Conservation (phyloP, 1,140 invertebrate genomes). For the Solen grandis region DNA sequence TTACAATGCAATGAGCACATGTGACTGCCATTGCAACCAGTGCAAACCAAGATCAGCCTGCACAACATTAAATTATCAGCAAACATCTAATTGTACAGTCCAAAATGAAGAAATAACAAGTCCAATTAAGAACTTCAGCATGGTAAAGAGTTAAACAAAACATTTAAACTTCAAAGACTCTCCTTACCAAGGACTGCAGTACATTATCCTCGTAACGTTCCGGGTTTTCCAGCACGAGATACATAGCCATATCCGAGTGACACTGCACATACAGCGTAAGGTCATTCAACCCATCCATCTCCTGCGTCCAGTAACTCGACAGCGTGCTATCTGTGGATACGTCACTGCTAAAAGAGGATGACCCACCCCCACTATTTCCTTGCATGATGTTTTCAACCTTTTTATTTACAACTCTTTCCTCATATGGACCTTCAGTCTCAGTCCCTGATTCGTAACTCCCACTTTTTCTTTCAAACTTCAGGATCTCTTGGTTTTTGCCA, state of each 20-base stretch:
- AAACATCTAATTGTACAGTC: too few relatives aligned
- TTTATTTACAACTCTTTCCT: neutral
- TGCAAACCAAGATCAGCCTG: too few relatives aligned
- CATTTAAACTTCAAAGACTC: too few relatives aligned
- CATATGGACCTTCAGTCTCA: constrained; percentile 29
- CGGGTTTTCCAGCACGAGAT: constrained; percentile 49
- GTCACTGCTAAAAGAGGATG: constrained; percentile 34
- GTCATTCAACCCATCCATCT: constrained; percentile 53
- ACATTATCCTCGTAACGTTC: constrained; percentile 41
- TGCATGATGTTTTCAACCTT: neutral
- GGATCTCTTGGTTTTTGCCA: constrained; percentile 26
- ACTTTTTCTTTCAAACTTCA: constrained; percentile 8
- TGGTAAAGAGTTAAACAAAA: too few relatives aligned
- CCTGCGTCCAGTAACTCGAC: constrained; percentile 47
- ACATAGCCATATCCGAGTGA: constrained; percentile 51
- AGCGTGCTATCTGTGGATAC: constrained; percentile 36
- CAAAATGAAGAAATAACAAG: too few relatives aligned
- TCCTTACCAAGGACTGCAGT: constrained; percentile 44
- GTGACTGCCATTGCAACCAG: too few relatives aligned
- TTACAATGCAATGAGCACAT: too few relatives aligned
- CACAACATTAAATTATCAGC: too few relatives aligned
- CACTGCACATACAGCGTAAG: constrained; percentile 50
- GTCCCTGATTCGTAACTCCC: constrained; percentile 37
- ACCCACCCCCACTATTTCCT: neutral
- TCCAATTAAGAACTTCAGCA: too few relatives aligned